Conservation (phyloP, 2,797 vertebrate genomes). For the Bradypodion pumilum region DNA sequence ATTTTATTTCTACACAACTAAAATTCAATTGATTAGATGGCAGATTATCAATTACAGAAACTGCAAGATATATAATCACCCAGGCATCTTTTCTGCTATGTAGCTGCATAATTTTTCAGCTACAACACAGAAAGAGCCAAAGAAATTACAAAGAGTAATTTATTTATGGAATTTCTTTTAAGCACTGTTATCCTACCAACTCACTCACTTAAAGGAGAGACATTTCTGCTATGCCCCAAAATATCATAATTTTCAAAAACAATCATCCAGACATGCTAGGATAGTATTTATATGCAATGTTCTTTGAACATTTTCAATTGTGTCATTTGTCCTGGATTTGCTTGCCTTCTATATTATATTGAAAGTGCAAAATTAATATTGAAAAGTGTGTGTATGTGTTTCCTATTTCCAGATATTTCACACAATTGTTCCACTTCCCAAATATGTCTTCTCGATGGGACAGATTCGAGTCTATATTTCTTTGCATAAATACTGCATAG, state of each 20-base stretch:
- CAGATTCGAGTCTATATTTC: background rate
- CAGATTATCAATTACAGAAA: background rate
- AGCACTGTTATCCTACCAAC: background rate
- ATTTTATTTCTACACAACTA: no score
- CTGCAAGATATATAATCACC: background rate
- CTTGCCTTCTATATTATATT: conserved; percentile 32
- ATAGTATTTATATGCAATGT: conserved; percentile 26
- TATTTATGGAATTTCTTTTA: background rate
- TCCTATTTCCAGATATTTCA: no score
- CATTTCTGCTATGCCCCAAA: background rate
- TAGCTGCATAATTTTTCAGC: background rate
- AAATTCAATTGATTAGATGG: background rate
- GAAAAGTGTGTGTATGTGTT: background rate
- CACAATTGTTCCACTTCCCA: no score
- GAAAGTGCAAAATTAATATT: conserved; percentile 12
- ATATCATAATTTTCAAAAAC: conserved; percentile 39
- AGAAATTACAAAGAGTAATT: background rate
- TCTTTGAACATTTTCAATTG: conserved; percentile 40
- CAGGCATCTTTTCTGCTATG: background rate
- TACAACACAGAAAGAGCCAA: conserved; percentile 26
- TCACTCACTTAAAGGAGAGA: background rate
- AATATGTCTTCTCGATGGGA: background rate
- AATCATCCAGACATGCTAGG: no score
- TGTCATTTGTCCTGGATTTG: background rate
- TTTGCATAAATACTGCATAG: background rate